These are phyloP conservation scores for Pavo muticus DNA, from an alignment of 2,113 vertebrate species.

Conservation along the genomic window DNA sequence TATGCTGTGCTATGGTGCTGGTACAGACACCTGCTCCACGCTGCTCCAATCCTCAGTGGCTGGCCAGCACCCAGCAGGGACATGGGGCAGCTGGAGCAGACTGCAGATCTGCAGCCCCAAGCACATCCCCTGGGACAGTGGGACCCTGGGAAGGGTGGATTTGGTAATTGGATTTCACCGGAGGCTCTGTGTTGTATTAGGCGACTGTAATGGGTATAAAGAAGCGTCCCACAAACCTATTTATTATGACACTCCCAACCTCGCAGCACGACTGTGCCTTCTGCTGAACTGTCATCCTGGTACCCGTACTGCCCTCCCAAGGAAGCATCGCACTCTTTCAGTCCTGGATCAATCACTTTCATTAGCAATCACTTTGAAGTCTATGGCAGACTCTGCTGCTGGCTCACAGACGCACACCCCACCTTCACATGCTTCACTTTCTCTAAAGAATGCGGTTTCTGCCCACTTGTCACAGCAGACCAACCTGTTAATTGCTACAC, in stretches of 20 bases:
- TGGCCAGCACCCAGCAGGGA: not conserved
- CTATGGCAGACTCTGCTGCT: not conserved
- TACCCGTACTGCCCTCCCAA: not conserved
- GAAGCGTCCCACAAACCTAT: not conserved
- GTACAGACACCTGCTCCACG: not conserved
- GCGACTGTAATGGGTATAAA: not conserved
- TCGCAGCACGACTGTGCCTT: not conserved
- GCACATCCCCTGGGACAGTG: accelerated
- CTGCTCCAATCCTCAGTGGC: not conserved
- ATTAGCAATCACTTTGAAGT: not conserved
- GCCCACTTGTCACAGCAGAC: not conserved
- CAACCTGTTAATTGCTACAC: not conserved
- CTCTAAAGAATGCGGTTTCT: accelerated
- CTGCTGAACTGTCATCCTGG: not conserved
- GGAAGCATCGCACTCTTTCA: not conserved
- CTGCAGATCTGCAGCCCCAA: not conserved
- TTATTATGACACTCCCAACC: not conserved
- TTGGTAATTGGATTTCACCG: not conserved
- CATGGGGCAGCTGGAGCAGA: not conserved
- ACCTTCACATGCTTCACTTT: accelerated
- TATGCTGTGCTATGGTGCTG: not conserved
- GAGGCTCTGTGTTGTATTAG: not conserved
- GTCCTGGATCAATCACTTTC: not conserved
- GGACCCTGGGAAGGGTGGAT: too few species aligned
- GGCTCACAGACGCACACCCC: not conserved